phyloP scores from a whole-genome alignment of 2,113 vertebrate genomes.

The Trematocara unimaculatum region DNA sequence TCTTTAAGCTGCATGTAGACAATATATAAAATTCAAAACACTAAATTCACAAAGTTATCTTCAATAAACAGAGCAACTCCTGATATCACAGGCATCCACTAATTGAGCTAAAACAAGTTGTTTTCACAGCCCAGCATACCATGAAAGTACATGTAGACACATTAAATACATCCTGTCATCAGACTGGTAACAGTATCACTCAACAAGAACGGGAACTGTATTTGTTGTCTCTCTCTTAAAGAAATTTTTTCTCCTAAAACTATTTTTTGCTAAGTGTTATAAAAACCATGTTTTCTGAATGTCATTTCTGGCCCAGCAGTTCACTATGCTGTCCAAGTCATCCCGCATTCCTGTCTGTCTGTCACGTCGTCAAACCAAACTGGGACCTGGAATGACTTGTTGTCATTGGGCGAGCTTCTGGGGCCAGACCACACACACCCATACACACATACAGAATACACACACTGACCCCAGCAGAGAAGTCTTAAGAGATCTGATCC shows the following conservation, averaged over 20 bases:
- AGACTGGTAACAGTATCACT: background rate
- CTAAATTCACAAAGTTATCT: background rate
- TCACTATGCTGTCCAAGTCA: constrained; percentile 6
- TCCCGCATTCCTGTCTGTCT: constrained; percentile 42
- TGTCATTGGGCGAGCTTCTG: constrained; percentile 18
- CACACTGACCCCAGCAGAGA: constrained; percentile 3
- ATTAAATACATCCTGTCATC: background rate
- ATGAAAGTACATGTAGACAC: background rate
- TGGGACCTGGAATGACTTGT: constrained; percentile 30
- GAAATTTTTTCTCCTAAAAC: background rate
- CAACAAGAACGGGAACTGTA: background rate
- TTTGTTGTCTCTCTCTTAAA: background rate
- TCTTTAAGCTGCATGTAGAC: background rate
- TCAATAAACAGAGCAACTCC: background rate
- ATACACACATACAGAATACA: background rate
- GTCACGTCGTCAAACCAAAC: constrained; percentile 19
- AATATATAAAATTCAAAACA: background rate
- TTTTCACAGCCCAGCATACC: background rate
- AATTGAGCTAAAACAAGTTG: background rate
- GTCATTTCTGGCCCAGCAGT: constrained; percentile 35
- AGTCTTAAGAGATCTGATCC: constrained; percentile 21
- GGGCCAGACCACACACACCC: constrained; percentile 30
- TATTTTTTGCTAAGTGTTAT: background rate
- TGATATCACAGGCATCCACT: background rate
- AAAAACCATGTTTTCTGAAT: background rate